phyloP scores from a whole-genome alignment of 2,797 vertebrate genomes.

The Scleropages formosus region DNA sequence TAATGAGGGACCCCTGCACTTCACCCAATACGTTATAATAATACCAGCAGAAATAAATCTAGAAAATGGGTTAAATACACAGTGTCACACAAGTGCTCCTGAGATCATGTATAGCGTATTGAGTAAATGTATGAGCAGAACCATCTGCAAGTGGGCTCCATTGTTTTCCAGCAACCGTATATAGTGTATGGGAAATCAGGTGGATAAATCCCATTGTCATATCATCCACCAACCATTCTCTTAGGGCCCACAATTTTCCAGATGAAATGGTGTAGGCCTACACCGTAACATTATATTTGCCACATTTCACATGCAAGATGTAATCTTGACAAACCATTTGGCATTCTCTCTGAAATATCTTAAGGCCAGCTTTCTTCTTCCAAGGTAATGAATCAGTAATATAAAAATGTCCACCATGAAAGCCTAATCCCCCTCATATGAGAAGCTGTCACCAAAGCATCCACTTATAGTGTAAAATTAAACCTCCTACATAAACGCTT shows the following conservation, averaged over 20 bases:
- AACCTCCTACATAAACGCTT: slow-evolving; percentile 59
- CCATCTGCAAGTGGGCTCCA: not conserved
- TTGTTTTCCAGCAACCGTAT: slow-evolving; percentile 16
- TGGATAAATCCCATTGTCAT: not conserved
- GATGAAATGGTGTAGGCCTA: slow-evolving; percentile 55
- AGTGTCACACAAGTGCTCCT: not conserved
- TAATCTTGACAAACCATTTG: slow-evolving; percentile 66
- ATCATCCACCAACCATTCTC: slow-evolving; percentile 44
- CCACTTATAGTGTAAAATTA: slow-evolving; percentile 57
- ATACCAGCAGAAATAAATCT: not conserved
- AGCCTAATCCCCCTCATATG: slow-evolving; percentile 56
- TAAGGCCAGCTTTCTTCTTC: slow-evolving; percentile 63
- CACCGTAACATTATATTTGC: slow-evolving; percentile 54
- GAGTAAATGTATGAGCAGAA: not conserved
- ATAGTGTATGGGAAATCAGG: slow-evolving; percentile 15
- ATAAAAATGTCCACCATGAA: slow-evolving; percentile 61
- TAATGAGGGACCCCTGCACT: too few relatives aligned
- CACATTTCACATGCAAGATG: slow-evolving; percentile 62
- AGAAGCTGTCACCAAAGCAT: slow-evolving; percentile 60
- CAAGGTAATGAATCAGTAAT: slow-evolving; percentile 57
- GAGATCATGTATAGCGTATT: too few relatives aligned
- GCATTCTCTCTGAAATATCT: slow-evolving; percentile 59
- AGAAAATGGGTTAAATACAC: not conserved
- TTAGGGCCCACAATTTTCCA: slow-evolving; percentile 46
- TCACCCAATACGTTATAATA: not conserved